These are phyloP conservation scores for Conomelus anceps DNA, from an alignment of 2,888 invertebrate species.

Conservation along the genomic window DNA sequence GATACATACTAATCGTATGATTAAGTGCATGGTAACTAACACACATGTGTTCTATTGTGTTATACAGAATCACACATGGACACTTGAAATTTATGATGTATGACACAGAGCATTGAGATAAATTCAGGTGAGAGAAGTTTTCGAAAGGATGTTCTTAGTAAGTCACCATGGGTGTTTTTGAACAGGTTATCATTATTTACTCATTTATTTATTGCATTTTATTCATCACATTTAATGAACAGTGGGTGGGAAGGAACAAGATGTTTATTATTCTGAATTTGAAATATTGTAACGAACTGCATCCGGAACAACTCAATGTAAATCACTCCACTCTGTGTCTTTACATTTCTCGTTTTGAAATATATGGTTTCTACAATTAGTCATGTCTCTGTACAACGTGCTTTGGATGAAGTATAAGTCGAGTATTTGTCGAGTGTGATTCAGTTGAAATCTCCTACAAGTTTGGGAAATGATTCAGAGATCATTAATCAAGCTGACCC, in stretches of 20 bases:
- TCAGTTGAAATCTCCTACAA: not conserved
- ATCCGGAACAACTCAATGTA: not conserved
- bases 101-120: not conserved
- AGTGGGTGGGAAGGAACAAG: not conserved
- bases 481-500: not conserved
- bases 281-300: not conserved
- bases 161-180: not conserved
- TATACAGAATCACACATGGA: not conserved
- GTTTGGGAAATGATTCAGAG: not conserved
- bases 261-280: not conserved
- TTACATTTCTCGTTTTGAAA: not conserved
- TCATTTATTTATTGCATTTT: not conserved
- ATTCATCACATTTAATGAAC: not conserved
- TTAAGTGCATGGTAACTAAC: not conserved
- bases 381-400: not conserved
- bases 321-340: not conserved
- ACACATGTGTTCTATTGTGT: not conserved
- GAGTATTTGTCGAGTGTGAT: not conserved
- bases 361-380: not conserved
- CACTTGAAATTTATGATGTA: not conserved
- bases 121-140: not conserved
- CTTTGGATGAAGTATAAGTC: too few species aligned
- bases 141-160: not conserved
- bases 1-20: not conserved
- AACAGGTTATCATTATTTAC: not conserved